Evolutionary conservation across 2,888 invertebrate genomes (phyloP), one percentile per base, ranked within the genome.

Genomic region (Pyralis farinalis): DNA sequence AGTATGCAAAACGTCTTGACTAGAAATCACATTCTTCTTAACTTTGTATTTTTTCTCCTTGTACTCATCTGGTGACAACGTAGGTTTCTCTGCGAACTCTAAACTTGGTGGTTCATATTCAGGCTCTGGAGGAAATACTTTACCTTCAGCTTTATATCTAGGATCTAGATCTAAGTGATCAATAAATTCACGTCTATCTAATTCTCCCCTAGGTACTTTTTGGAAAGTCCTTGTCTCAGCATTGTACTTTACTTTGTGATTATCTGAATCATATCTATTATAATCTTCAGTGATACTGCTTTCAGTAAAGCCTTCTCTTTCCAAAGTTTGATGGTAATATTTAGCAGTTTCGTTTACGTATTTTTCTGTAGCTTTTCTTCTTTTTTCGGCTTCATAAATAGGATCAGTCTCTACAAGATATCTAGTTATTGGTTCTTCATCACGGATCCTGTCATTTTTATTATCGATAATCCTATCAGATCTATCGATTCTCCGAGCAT

Each of bases 51-150:
- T 89, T 48, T 89, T 87, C 43, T 86, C 87, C 55, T 90, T 90
- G 50, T 90, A 83, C 53, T 91, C 90, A 55, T 93, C 91, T 1
- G 92, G 92, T 9, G 92, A 91, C 4, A 16, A 4, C 3, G 92
- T 91, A 46, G 91, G 92, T 37, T 91, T 89, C 39, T 70, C 72
- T 16, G 68, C 92, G 0, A 83, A 92, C 59, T 94, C 93, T 37
- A 93, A 84, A 58, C 93, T 93, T 51, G 93, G 93, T 22, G 93
- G 93, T 63, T 93, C 93, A 49, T 90, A 90, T 54, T 91, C 91
- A 9, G 90, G 76, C 60, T 90, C 74, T 12, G 89, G 80, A 54
- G 91, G 81, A 57, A 89, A 87, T 43, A 75, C 52, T 67, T 77
- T 74, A 55, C 76, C 62, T 53, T 72, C 59, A 25, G 69, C 66